Conservation (phyloP, 2,888 invertebrate species). For the Zaprionus bogoriensis region DNA sequence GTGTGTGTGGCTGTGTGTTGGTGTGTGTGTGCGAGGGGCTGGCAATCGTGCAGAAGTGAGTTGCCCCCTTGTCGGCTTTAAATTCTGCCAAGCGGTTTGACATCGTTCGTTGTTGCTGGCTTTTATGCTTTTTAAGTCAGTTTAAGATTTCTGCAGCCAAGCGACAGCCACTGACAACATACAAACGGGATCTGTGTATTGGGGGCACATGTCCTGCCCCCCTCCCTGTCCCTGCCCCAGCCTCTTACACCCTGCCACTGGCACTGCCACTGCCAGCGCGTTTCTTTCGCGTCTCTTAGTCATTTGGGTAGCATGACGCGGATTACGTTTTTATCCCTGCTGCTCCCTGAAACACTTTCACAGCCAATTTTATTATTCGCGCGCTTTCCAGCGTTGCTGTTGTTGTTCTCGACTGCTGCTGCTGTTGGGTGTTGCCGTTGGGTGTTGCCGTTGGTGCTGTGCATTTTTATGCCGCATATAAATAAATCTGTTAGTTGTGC, state of each 20-base stretch:
- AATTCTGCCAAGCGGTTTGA: slow-evolving; percentile 59
- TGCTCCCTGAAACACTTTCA: slow-evolving; percentile 69
- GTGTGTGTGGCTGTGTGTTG: slow-evolving; percentile 4
- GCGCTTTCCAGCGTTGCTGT: slow-evolving; percentile 21
- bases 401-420: slow-evolving; percentile 10
- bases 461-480: slow-evolving; percentile 77
- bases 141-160: slow-evolving; percentile 68
- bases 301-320: slow-evolving; percentile 66
- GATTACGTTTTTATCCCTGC: slow-evolving; percentile 73
- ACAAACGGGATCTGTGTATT: slow-evolving; percentile 22
- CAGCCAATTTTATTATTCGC: slow-evolving; percentile 75
- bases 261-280: background rate
- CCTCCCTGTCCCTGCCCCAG: background rate
- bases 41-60: slow-evolving; percentile 25
- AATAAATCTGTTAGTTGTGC: slow-evolving; percentile 78
- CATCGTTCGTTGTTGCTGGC: slow-evolving; percentile 35
- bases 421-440: slow-evolving; percentile 12
- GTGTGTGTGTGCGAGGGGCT: slow-evolving; percentile 6
- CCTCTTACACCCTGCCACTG: no score
- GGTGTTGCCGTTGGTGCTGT: slow-evolving; percentile 44
- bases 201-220: slow-evolving; percentile 34
- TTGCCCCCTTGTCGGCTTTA: slow-evolving; percentile 43
- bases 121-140: slow-evolving; percentile 73
- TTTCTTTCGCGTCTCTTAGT: slow-evolving; percentile 53
- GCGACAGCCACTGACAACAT: slow-evolving; percentile 60